A percentile compares a stretch with the other conserved stretches of the same genome.
Conservation (phyloP, 2,888 invertebrate species). For the Parnassius orleans region DNA sequence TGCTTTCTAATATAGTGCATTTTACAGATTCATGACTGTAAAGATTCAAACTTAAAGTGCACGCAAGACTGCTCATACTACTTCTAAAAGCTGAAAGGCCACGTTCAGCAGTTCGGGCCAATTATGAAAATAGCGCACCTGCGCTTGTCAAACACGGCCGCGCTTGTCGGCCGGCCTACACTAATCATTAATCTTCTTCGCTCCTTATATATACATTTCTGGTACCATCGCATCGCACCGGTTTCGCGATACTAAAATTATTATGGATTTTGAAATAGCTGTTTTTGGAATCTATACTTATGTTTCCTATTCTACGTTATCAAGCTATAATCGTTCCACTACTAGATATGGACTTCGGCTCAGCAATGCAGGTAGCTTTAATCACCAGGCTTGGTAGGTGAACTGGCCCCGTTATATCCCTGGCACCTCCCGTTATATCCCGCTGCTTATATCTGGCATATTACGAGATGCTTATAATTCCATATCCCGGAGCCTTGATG, state of each 20-base stretch:
- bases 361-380: no score
- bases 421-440: no score
- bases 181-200: constrained; percentile 73
- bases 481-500: no score
- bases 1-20: no score
- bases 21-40: no score
- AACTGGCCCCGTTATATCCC: no score
- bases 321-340: no score
- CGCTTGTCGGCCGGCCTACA: constrained; percentile 65
- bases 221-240: constrained; percentile 51
- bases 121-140: constrained; percentile 81
- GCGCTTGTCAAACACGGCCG: constrained; percentile 78
- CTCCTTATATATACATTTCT: constrained; percentile 74
- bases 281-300: not conserved
- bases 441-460: no score
- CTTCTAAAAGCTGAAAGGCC: constrained; percentile 70
- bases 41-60: no score
- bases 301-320: not conserved
- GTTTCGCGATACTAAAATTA: constrained; percentile 47
- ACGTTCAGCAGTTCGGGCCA: constrained; percentile 67
- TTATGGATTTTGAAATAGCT: constrained; percentile 1
- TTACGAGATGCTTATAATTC: no score
- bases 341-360: no score
- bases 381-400: no score
- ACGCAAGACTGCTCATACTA: not conserved